These are phyloP conservation scores for Onthophagus taurus DNA, from an alignment of 1,140 invertebrate species.

Conservation along the genomic window DNA sequence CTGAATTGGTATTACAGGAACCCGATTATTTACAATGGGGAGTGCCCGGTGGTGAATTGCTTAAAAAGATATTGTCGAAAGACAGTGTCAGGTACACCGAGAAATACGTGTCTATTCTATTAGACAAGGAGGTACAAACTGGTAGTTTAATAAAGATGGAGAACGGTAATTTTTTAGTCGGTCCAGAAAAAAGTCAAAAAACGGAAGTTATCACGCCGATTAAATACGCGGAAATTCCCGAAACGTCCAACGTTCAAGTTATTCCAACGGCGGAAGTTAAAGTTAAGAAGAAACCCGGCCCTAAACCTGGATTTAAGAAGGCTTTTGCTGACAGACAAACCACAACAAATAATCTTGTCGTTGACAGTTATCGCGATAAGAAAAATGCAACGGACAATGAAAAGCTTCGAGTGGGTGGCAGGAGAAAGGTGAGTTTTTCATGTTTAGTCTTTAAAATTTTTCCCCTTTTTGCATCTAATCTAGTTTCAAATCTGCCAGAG, in stretches of 20 bases:
- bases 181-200: constrained; percentile 35
- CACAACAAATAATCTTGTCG: no score
- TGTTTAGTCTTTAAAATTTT: no score
- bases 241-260: constrained; percentile 2
- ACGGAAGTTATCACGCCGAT: not conserved
- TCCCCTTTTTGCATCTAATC: no score
- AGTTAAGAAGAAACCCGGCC: constrained; percentile 16
- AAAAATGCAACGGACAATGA: constrained; percentile 17
- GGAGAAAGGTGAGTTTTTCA: constrained; percentile 33
- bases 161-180: constrained; percentile 58
- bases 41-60: constrained; percentile 52
- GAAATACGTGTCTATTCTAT: constrained; percentile 53
- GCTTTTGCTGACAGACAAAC: no score
- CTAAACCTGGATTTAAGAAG: constrained; percentile 13
- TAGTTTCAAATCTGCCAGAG: constrained; percentile 21
- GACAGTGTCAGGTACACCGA: constrained; percentile 52
- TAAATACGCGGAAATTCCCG: not conserved
- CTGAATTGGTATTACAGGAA: constrained; percentile 57
- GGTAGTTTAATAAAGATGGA: constrained; percentile 55
- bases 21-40: constrained; percentile 61
- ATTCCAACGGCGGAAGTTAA: constrained; percentile 12
- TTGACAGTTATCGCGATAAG: constrained; percentile 19
- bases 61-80: constrained; percentile 52
- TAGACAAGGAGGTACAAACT: constrained; percentile 54
- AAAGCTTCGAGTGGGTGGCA: constrained; percentile 27